Conservation (phyloP, 1,140 invertebrate species). For the Leptoteleia sp. region DNA sequence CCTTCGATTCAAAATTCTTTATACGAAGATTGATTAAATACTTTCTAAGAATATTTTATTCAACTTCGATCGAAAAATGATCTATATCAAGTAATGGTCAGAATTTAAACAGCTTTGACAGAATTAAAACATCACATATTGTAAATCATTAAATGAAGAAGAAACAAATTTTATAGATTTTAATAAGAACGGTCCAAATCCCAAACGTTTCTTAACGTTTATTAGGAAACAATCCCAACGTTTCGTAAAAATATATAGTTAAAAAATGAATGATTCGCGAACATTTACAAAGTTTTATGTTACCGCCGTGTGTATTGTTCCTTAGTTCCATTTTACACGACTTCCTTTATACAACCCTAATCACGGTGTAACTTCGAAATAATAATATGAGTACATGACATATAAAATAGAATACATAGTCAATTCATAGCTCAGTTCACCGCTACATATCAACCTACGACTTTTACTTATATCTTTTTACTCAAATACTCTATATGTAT, state of each 20-base stretch:
- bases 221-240: neutral
- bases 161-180: too few species aligned
- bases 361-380: conserved; percentile 10
- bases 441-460: conserved; percentile 3
- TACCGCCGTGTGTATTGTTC: conserved; percentile 16
- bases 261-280: conserved; percentile 18
- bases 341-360: conserved; percentile 17
- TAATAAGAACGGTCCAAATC: neutral
- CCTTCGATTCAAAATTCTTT: too few species aligned
- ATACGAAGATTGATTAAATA: too few species aligned
- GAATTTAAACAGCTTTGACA: too few species aligned
- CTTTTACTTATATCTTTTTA: conserved; percentile 22
- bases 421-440: neutral
- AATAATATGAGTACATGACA: conserved; percentile 9
- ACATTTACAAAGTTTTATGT: conserved; percentile 20
- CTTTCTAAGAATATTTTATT: too few species aligned
- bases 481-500: conserved; percentile 9
- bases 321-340: conserved; percentile 10
- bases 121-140: too few species aligned
- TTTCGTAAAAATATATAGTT: conserved; percentile 13
- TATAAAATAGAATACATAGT: conserved; percentile 11
- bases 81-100: too few species aligned
- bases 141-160: too few species aligned
- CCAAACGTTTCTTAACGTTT: too few species aligned
- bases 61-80: too few species aligned